These are phyloP conservation scores for Habrosyne pyritoides DNA, from an alignment of 2,888 invertebrate genomes.

Conservation along the genomic window DNA sequence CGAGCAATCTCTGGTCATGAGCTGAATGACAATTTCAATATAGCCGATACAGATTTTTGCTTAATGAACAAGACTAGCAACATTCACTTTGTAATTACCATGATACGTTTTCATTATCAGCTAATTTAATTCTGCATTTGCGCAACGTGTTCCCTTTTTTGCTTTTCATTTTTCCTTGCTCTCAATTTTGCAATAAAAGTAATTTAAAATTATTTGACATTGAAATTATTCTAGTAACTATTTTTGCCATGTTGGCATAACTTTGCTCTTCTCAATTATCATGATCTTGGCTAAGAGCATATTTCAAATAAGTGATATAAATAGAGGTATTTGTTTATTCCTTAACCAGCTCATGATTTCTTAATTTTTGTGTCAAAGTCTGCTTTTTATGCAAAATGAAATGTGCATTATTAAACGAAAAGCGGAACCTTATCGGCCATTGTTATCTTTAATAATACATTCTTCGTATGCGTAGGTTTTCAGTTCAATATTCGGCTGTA, in stretches of 20 bases:
- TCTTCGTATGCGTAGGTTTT: conserved; percentile 52
- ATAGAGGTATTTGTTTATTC: not conserved
- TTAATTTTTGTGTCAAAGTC: not conserved
- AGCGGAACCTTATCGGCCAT: conserved; percentile 42
- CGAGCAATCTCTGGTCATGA: conserved; percentile 55
- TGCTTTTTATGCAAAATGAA: not conserved
- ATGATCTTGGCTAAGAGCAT: not conserved
- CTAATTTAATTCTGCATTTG: conserved; percentile 45
- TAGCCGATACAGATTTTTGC: conserved; percentile 63
- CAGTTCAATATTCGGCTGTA: conserved; percentile 50
- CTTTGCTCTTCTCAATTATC: not conserved
- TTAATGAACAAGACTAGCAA: conserved; percentile 67
- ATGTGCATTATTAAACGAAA: conserved; percentile 23
- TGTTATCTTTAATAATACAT: conserved; percentile 56
- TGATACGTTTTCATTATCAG: conserved; percentile 61
- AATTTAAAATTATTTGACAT: not conserved
- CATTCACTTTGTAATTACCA: conserved; percentile 70
- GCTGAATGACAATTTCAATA: conserved; percentile 66
- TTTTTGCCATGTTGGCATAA: not conserved
- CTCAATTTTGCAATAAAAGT: conserved; percentile 7
- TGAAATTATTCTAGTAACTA: not conserved
- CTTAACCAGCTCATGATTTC: not conserved
- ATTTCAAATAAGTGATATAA: too few species aligned
- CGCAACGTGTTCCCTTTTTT: conserved; percentile 41
- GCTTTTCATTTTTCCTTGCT: conserved; percentile 21